Evolutionary conservation across 2,113 vertebrate genomes (phyloP), one percentile per base, ranked within the genome.

Genomic region (Sclerurus mexicanus): DNA sequence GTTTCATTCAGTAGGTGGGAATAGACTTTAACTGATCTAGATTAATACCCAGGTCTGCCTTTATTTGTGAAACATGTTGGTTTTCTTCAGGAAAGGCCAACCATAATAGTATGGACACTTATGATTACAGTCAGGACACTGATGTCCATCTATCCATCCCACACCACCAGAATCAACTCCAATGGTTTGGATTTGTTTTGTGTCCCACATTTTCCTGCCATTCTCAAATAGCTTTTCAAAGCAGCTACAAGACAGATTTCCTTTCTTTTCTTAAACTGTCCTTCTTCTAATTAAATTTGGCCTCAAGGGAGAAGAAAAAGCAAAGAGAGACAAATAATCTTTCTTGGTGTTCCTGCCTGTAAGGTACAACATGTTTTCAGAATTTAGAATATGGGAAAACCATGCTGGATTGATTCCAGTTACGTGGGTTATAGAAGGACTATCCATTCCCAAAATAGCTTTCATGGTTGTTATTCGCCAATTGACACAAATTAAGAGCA

Each of bases 401-500:
- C 9, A 2, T 81, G 60, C 62, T 95, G 81, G 80, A 91, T 90
- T 95, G 89, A 95, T 85, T 96, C 94, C 88, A 91, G 74, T 95
- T 97, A 83, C 82, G 89, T 90, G n/a, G 46, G 10, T 94, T 95
- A 85, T 6, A 89, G 55, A 96, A 31, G 19, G 73, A 83, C 59
- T 95, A 93, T 56, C 64, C 53, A 94, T 86, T 76, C 92, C 67
- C 69, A 89, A 56, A 97, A 96, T 15, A 93, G 50, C 49, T 97
- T 96, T 96, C 84, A 89, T 80, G 84, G 66, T 68, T 96, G 30
- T 95, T 97, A 86, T 60, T 94, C 96, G 85, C 80, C 86, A 95
- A 49, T 60, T 90, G 93, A 88, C 89, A 86, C 79, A 96, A 97
- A 97, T 96, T 95, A 94, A 95, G 93, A 96, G 67, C 96, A 97